Percentiles rank a stretch among this genome's conserved stretches.
Conservation (phyloP, 2,113 vertebrate species). For the Deroptyus accipitrinus region DNA sequence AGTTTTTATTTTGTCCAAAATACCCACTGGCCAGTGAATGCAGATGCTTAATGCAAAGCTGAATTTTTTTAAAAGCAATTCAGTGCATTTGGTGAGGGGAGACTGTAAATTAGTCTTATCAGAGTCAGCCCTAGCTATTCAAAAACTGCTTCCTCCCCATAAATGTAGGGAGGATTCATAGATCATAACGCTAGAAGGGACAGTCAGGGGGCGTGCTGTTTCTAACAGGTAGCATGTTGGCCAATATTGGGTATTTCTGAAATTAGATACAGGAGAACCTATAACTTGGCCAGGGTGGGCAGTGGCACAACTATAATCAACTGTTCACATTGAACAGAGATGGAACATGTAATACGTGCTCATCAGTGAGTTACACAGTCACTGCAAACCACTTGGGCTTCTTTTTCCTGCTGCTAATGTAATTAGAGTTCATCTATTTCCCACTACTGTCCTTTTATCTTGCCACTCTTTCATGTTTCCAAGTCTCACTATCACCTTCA, state of each 20-base stretch:
- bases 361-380: background rate
- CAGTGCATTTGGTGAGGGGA: background rate
- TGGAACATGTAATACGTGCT: background rate
- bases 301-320: background rate
- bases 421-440: background rate
- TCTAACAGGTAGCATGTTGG: background rate
- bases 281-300: background rate
- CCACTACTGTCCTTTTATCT: conserved; percentile 31
- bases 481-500: background rate
- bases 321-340: background rate
- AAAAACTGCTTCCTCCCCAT: conserved; percentile 23
- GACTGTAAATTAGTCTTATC: conserved; percentile 9
- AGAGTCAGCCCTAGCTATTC: background rate
- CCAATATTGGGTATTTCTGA: background rate
- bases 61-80: background rate
- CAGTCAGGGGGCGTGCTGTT: background rate
- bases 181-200: background rate
- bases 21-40: background rate
- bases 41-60: background rate
- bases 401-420: background rate
- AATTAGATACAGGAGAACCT: background rate
- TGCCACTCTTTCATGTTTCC: conserved; percentile 22
- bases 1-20: background rate
- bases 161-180: background rate
- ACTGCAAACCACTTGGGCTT: background rate